Evolutionary conservation across 2,113 vertebrate genomes (phyloP).

Genomic region (Alexandromys fortis): DNA sequence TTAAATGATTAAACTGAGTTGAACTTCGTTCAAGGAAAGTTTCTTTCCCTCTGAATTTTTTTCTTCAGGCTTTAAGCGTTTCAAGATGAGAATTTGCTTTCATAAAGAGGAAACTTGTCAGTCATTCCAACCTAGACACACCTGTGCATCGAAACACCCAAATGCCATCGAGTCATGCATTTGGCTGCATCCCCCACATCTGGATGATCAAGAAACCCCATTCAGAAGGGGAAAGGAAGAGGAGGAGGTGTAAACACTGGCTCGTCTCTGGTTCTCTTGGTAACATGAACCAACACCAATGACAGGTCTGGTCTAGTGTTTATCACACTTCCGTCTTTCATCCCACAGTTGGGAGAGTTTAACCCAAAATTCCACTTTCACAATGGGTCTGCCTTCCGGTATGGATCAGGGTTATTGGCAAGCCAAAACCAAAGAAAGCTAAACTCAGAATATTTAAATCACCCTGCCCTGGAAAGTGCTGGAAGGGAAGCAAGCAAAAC

Average conservation of each 20-base stretch:
- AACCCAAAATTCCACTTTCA: not conserved
- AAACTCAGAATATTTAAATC: not conserved
- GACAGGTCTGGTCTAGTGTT: not conserved
- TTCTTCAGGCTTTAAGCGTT: not conserved
- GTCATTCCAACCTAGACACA: not conserved
- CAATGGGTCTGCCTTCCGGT: not conserved
- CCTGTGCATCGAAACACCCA: not conserved
- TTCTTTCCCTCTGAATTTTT: conserved; percentile 9
- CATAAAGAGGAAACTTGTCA: conserved; percentile 44
- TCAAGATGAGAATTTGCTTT: conserved; percentile 60
- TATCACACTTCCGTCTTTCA: not conserved
- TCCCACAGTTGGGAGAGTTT: not conserved
- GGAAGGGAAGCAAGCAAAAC: not conserved
- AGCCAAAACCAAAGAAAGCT: not conserved
- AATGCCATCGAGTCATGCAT: not conserved
- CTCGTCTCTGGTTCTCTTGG: not conserved
- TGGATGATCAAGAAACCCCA: conserved; percentile 1
- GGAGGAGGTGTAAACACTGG: not conserved
- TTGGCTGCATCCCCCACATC: not conserved
- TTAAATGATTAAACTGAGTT: conserved; percentile 73
- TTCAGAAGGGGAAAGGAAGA: not conserved
- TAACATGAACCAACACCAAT: not conserved
- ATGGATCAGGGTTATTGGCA: not conserved
- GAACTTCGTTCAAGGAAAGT: conserved; percentile 65
- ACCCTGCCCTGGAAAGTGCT: not conserved